Conservation (phyloP, 2,888 invertebrate species). For the Tricholauxania praeusta region DNA sequence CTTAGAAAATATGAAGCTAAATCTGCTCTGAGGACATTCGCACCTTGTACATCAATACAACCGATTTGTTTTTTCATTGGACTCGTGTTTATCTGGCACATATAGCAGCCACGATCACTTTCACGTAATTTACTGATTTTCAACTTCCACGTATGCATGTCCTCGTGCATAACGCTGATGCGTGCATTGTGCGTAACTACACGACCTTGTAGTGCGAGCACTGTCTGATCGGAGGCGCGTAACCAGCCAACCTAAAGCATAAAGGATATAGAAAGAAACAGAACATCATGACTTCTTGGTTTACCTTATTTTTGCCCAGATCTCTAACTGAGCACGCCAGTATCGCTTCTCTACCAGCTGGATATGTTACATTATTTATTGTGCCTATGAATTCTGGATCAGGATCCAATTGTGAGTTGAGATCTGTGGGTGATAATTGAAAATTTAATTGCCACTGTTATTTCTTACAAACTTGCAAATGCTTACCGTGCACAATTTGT, state of each 20-base stretch:
- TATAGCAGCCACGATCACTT: slow-evolving; percentile 88
- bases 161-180: slow-evolving; percentile 85
- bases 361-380: slow-evolving; percentile 68
- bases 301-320: slow-evolving; percentile 67
- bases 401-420: slow-evolving; percentile 64
- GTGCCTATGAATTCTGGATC: slow-evolving; percentile 68
- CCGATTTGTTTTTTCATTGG: slow-evolving; percentile 89
- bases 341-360: slow-evolving; percentile 67
- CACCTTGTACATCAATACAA: slow-evolving; percentile 89
- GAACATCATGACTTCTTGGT: too few species aligned
- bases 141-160: slow-evolving; percentile 86
- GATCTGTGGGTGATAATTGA: slow-evolving; percentile 48
- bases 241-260: slow-evolving; percentile 85
- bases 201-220: slow-evolving; percentile 85
- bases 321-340: slow-evolving; percentile 67
- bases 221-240: slow-evolving; percentile 90
- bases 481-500: slow-evolving; percentile 64
- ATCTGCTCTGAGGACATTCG: slow-evolving; percentile 48
- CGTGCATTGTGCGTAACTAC: slow-evolving; percentile 87
- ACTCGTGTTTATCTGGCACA: slow-evolving; percentile 92
- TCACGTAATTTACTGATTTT: slow-evolving; percentile 86
- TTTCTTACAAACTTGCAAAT: neutral
- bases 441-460: neutral
- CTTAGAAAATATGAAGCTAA: neutral
- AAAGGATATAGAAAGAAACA: neutral